A percentile compares a stretch with the other conserved stretches of the same genome.
Evolutionary conservation across 1,140 invertebrate species (phyloP).

Genomic region (Drosophila melanica): DNA sequence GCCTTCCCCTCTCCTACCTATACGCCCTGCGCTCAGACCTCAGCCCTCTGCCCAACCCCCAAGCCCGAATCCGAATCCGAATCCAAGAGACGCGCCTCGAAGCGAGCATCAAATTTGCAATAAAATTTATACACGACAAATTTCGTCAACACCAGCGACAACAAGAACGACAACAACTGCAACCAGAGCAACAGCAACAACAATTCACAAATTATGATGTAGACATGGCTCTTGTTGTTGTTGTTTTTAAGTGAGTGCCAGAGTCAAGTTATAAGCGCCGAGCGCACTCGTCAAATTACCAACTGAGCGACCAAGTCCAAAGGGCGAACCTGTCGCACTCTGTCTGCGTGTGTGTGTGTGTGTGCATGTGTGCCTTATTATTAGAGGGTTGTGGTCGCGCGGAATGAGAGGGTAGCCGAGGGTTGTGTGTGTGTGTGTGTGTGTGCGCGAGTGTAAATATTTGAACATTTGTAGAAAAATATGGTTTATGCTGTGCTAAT

Average conservation of each 20-base stretch:
- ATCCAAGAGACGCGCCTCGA: too few relatives aligned
- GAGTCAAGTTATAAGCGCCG: slow-evolving; percentile 68
- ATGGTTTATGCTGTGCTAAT: slow-evolving; percentile 78
- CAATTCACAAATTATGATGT: slow-evolving; percentile 45
- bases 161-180: slow-evolving; percentile 9
- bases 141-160: slow-evolving; percentile 56
- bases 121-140: slow-evolving; percentile 63
- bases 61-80: too few relatives aligned
- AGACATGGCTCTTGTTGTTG: slow-evolving; percentile 37
- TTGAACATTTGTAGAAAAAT: slow-evolving; percentile 80
- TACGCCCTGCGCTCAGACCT: too few relatives aligned
- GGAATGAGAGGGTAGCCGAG: slow-evolving; percentile 19
- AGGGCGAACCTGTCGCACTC: neutral
- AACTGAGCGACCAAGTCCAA: slow-evolving; percentile 6
- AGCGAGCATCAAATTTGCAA: slow-evolving; percentile 60
- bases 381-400: neutral
- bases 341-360: neutral
- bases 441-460: slow-evolving; percentile 60
- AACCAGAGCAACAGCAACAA: too few relatives aligned
- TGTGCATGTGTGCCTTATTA: slow-evolving; percentile 9
- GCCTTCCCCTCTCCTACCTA: neutral
- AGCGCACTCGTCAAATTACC: slow-evolving; percentile 70
- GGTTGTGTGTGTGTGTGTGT: slow-evolving; percentile 30
- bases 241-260: slow-evolving; percentile 64
- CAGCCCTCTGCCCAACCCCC: too few relatives aligned